A percentile compares a stretch with the other conserved stretches of the same genome.
Evolutionary conservation across 2,797 vertebrate genomes (phyloP).

Genomic region (Corythornis leucogaster): DNA sequence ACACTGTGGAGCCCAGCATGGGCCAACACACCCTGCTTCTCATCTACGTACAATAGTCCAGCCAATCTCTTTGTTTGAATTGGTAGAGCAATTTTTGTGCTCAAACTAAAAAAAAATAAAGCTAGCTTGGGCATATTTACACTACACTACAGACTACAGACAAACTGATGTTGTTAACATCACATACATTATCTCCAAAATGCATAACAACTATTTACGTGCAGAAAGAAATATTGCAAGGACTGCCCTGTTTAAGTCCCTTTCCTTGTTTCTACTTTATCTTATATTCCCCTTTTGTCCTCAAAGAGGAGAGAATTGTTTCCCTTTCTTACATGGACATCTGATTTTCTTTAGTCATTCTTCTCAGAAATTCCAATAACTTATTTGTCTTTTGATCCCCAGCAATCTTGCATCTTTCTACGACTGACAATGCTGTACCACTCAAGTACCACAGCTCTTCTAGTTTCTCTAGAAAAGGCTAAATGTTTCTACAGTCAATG

Average conservation of each 20-base stretch:
- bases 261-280: neutral
- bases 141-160: neutral
- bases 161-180: neutral
- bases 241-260: neutral
- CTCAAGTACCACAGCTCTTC: neutral
- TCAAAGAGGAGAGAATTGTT: neutral
- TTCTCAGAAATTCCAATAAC: neutral
- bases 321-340: neutral
- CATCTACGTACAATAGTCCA: neutral
- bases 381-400: neutral
- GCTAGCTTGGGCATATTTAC: neutral
- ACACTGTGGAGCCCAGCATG: neutral
- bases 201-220: neutral
- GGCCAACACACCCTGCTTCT: neutral
- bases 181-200: neutral
- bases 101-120: neutral
- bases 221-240: neutral
- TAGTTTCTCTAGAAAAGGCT: neutral
- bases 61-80: neutral
- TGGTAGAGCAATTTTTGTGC: neutral
- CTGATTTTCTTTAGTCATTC: neutral
- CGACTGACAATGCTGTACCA: neutral
- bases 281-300: neutral
- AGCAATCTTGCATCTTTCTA: neutral
- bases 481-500: neutral